Evolutionary conservation across 1,140 invertebrate species (phyloP), one percentile per base, ranked within the genome.

Genomic region (Acarapis woodi): DNA sequence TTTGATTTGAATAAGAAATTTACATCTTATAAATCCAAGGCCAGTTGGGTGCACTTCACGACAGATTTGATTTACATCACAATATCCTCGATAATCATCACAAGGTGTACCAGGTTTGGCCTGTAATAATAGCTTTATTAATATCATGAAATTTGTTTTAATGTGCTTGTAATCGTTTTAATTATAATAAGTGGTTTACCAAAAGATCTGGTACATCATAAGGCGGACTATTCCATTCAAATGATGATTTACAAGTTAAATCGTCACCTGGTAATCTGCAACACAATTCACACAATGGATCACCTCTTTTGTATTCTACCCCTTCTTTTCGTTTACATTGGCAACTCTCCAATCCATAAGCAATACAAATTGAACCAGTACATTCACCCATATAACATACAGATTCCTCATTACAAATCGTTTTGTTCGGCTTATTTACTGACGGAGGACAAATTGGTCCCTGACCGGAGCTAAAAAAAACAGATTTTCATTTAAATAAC

Each of bases 81-180:
- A 99, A 58, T 97, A 99, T 44, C 88, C 88, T 51, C 82, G 82
- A 56, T 90, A 96, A 54, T 97, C 79, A 54, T 96, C 88, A 54
- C 90, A 97, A 0, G 88, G 87, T 6, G 61, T 60, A 21, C 63
- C 63, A 49, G 53, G 45, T 51, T 85, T 88, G n/a, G 76, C 72
- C 56, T 69, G n/a, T n/a, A n/a, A n/a, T n/a, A n/a, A n/a, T n/a
- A n/a, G n/a, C n/a, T n/a, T n/a, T n/a, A n/a, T n/a, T n/a, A n/a
- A n/a, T n/a, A n/a, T n/a, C n/a, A n/a, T n/a, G n/a, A n/a, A n/a
- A n/a, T n/a, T n/a, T n/a, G n/a, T n/a, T n/a, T n/a, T n/a, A n/a
- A n/a, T n/a, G n/a, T n/a, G n/a, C n/a, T n/a, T n/a, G n/a, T n/a
- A n/a, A n/a, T n/a, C n/a, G n/a, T n/a, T n/a, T n/a, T n/a, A n/a